Conservation (phyloP, 2,797 vertebrate species). For the Fundulus diaphanus region DNA sequence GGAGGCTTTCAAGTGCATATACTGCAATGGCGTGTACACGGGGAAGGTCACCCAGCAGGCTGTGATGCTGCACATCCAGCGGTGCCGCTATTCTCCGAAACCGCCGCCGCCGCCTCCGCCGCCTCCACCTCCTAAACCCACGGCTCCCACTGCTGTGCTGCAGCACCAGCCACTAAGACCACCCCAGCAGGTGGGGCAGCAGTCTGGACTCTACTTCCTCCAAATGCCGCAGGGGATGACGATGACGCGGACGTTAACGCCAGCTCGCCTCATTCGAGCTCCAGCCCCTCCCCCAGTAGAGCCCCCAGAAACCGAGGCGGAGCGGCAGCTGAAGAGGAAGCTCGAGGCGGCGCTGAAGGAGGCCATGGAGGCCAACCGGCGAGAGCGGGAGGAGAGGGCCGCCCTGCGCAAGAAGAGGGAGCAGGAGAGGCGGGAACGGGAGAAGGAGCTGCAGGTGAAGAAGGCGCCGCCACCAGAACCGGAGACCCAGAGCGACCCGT, state of each 20-base stretch:
- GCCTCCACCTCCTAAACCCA: not conserved
- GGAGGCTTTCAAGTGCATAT: slow-evolving; percentile 96
- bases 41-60: slow-evolving; percentile 94
- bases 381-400: slow-evolving; percentile 82
- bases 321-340: slow-evolving; percentile 75
- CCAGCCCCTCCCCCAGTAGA: not conserved
- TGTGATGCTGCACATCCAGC: slow-evolving; percentile 91
- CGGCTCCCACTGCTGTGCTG: not conserved
- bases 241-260: slow-evolving; percentile 49
- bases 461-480: slow-evolving; percentile 25
- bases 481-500: slow-evolving; percentile 56
- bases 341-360: slow-evolving; percentile 78
- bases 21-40: slow-evolving; percentile 97
- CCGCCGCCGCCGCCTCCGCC: slow-evolving; percentile 15
- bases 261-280: slow-evolving; percentile 24
- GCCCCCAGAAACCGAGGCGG: slow-evolving; percentile 48
- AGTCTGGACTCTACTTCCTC: slow-evolving; percentile 68
- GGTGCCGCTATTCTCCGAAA: slow-evolving; percentile 90
- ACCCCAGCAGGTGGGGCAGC: slow-evolving; percentile 48
- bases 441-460: slow-evolving; percentile 10
- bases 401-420: slow-evolving; percentile 83
- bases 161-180: slow-evolving; percentile 34
- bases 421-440: slow-evolving; percentile 55
- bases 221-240: slow-evolving; percentile 71
- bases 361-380: slow-evolving; percentile 78